Conservation (phyloP, 2,113 vertebrate species). For the Carassius auratus region DNA sequence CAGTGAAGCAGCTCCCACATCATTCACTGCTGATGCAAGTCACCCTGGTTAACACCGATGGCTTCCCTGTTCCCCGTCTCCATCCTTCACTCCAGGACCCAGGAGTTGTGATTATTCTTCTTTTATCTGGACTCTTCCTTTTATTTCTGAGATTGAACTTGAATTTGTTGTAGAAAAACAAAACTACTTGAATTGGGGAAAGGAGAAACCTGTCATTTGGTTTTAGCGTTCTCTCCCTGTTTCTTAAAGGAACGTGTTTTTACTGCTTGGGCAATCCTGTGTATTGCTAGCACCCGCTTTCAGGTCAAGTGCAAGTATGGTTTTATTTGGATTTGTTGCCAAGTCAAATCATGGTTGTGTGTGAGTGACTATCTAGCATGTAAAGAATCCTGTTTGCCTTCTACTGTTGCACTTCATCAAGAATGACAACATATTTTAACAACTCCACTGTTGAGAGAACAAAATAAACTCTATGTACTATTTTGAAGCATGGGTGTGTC, state of each 20-base stretch:
- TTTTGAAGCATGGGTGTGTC: constrained; percentile 68
- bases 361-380: constrained; percentile 72
- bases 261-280: constrained; percentile 82
- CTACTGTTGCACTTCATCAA: constrained; percentile 76
- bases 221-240: constrained; percentile 82
- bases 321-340: constrained; percentile 72
- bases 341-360: constrained; percentile 70
- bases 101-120: constrained; percentile 76
- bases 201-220: constrained; percentile 70
- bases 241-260: constrained; percentile 87
- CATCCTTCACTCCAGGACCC: constrained; percentile 74
- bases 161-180: constrained; percentile 73
- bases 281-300: constrained; percentile 78
- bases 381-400: constrained; percentile 72
- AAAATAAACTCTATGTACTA: constrained; percentile 80
- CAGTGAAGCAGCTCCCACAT: constrained; percentile 79
- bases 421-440: constrained; percentile 68
- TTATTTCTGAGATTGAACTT: constrained; percentile 77
- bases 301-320: constrained; percentile 75
- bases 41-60: constrained; percentile 55
- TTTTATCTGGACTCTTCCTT: constrained; percentile 85
- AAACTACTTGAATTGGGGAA: constrained; percentile 80
- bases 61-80: constrained; percentile 58
- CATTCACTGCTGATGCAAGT: constrained; percentile 59
- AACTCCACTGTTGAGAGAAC: constrained; percentile 76